Base-by-base conservation (phyloP, 2,113 vertebrate genomes). In the Pardalotus punctatus region DNA sequence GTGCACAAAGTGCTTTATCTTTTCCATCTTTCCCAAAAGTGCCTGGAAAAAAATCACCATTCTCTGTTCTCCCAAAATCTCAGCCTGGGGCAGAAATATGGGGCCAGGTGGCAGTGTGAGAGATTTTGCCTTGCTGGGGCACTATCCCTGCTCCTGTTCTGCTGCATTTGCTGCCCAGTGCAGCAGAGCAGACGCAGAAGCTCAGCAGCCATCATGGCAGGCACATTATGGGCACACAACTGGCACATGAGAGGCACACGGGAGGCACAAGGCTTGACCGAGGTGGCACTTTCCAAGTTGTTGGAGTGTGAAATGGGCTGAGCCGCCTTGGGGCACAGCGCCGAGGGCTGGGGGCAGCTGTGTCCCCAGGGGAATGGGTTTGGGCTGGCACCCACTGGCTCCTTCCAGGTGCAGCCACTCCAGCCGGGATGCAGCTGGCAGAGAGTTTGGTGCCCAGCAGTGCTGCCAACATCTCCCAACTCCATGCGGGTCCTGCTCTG, bases 291-390 rank as follows among this genome's bases (percentile, higher is more conserved):
- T 86, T 38, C 29, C 18, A 50, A 61, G 42, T 14, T 4, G 2
- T 7, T 6, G 11, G n/a, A 69, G 91, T 60, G 6, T 96, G 89
- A 93, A 93, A 94, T 91, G 94, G 71, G 45, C 58, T 85, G 79
- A 96, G 58, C 38, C 0, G 0, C 28, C 60, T n/a, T 8, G 0
- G 4, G 73, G 65, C 94, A 74, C 1, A 0, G 50, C 0, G 15
- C 78, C 8, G 0, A 36, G 58, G 38, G 15, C 74, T 31, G 11
- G 13, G 38, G 58, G 22, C 66, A 94, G 80, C 72, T 77, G 76
- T 2, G 2, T 31, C 50, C 60, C 28, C 14, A 0, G 42, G 27
- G 33, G 29, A 89, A 18, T 1, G 0, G 6, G 11, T 35, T 54
- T 83, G 87, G 69, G 61, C 67, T 28, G 12, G 33, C 7, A 35